Percentiles rank a stretch among this genome's conserved stretches.
phyloP scores from a whole-genome alignment of 2,888 invertebrate genomes.

The Rhorus exstirpatorius region DNA sequence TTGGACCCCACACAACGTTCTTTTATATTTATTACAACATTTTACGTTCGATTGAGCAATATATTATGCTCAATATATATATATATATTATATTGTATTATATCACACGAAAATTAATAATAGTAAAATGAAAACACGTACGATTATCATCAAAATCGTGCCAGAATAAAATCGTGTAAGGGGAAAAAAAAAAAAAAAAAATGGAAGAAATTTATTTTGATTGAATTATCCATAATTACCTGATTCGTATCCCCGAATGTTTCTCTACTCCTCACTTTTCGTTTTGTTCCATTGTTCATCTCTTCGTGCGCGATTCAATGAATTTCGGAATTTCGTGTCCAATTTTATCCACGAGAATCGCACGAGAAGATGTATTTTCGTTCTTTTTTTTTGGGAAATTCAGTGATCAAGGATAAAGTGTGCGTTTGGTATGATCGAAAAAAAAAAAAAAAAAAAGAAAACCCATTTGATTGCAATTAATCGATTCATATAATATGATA shows the following conservation, averaged over 20 bases:
- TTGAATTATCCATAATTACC: conserved; percentile 69
- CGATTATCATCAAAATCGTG: conserved; percentile 12
- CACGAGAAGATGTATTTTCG: background rate
- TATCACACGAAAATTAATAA: background rate
- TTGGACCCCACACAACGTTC: conserved; percentile 19
- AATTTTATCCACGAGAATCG: background rate
- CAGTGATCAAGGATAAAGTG: conserved; percentile 36
- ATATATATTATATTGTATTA: background rate
- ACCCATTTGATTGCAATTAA: no score
- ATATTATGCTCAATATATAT: conserved; percentile 13
- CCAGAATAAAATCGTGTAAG: background rate
- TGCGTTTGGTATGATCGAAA: conserved; percentile 55
- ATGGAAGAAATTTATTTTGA: conserved; percentile 40
- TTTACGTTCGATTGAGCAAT: conserved; percentile 50
- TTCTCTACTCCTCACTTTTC: conserved; percentile 10
- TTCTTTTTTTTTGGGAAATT: conserved; percentile 15
- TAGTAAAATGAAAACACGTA: background rate
- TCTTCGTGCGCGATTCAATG: conserved; percentile 6
- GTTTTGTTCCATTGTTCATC: background rate
- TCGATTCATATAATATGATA: no score
- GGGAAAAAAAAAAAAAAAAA: background rate
- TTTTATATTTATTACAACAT: conserved; percentile 52
- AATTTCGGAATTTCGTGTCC: conserved; percentile 14
- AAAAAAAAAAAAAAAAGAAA: no score
- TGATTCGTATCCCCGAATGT: conserved; percentile 54